phyloP scores from a whole-genome alignment of 2,797 vertebrate genomes.

The Rhinatrema bivittatum region DNA sequence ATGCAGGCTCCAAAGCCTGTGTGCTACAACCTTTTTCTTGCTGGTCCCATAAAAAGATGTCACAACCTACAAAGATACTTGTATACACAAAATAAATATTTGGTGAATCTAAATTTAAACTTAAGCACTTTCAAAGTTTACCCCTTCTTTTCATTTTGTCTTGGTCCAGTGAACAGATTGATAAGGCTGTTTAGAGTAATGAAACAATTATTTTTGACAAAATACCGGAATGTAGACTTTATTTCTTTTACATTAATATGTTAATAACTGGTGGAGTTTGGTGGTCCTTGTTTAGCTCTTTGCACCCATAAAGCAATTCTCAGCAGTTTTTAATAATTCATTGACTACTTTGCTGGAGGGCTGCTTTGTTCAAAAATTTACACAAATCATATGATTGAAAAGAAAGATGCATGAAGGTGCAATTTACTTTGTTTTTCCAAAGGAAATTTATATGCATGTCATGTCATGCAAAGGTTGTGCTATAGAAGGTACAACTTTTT shows the following conservation, averaged over 20 bases:
- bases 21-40: too few relatives aligned
- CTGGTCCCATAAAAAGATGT: too few relatives aligned
- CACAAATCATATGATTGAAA: constrained; percentile 24
- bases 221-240: constrained; percentile 6
- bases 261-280: constrained; percentile 24
- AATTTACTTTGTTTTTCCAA: constrained; percentile 10
- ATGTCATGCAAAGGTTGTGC: neutral
- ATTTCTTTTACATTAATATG: constrained; percentile 15
- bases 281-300: constrained; percentile 27
- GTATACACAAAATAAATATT: too few relatives aligned
- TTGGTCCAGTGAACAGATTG: too few relatives aligned
- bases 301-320: constrained; percentile 31
- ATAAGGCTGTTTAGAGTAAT: constrained; percentile 27
- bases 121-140: constrained; percentile 18
- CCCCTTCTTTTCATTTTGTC: constrained; percentile 9
- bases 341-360: constrained; percentile 26
- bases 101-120: too few relatives aligned
- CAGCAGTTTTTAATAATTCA: constrained; percentile 40
- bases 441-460: constrained; percentile 2
- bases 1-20: too few relatives aligned
- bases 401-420: neutral
- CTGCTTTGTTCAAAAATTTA: constrained; percentile 26
- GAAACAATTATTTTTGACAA: constrained; percentile 26
- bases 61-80: too few relatives aligned
- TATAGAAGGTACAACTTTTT: constrained; percentile 2